phyloP scores from a whole-genome alignment of 2,888 invertebrate genomes.

The Yponomeuta malinellus region DNA sequence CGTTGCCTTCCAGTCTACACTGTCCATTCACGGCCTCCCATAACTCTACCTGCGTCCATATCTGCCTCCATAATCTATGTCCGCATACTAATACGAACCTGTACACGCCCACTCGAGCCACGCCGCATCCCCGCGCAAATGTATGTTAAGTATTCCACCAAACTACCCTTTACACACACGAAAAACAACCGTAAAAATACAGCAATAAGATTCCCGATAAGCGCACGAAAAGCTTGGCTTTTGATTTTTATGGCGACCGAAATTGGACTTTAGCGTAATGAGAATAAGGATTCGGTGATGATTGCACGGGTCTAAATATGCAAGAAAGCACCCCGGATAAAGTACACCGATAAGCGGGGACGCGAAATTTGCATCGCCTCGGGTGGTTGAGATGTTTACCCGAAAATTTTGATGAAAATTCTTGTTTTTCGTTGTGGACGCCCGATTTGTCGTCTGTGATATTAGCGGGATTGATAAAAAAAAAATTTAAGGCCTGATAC shows the following conservation, averaged over 20 bases:
- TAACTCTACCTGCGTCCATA: conserved; percentile 10
- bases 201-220: not conserved
- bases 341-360: conserved; percentile 66
- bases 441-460: not conserved
- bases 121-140: conserved; percentile 40
- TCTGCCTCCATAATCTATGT: conserved; percentile 13
- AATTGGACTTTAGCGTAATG: not conserved
- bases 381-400: conserved; percentile 57
- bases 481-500: too few relatives aligned
- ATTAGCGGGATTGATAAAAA: not conserved
- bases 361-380: conserved; percentile 66
- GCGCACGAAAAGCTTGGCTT: not conserved
- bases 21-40: not conserved
- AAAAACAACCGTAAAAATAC: not conserved
- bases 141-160: conserved; percentile 55
- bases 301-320: conserved; percentile 39
- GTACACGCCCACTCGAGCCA: conserved; percentile 59
- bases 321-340: conserved; percentile 69
- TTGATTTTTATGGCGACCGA: not conserved
- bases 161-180: conserved; percentile 42
- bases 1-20: too few relatives aligned
- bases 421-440: not conserved
- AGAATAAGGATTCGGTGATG: conserved; percentile 45
- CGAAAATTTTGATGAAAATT: conserved; percentile 38
- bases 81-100: conserved; percentile 37